Base-by-base conservation (phyloP, 2,113 vertebrate genomes). In the Oenanthe melanoleuca region DNA sequence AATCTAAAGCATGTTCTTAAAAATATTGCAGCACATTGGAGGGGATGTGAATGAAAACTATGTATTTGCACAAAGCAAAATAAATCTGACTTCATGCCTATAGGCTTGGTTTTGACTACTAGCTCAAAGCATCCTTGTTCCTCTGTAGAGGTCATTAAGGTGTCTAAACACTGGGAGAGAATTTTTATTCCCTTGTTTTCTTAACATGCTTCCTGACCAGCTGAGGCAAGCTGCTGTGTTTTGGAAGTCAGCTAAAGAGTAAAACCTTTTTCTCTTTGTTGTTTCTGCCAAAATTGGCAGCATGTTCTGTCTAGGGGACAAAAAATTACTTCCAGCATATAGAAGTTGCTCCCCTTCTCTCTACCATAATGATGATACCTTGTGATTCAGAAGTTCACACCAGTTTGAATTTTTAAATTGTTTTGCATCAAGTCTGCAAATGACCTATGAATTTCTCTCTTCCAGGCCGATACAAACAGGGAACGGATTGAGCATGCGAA, bases 381-480 rank as follows among this genome's bases (percentile, higher is more conserved):
- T 71, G 34, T 5, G 8, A 44, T 78, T 94, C 45, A 57, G 25
- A 73, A 90, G 33, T 44, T 73, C 11, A 3, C 18, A 6, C 52
- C 40, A 28, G 40, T 50, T 88, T 79, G 57, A 55, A 42, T 59
- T 69, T 70, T 85, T 31, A 16, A 56, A 12, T 38, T 53, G 17
- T 52, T 74, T 82, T 81, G 17, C 8, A 9, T 83, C 16, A 42
- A 55, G 29, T 52, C 33, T 95, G 66, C 12, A 77, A 87, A 72
- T 93, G 20, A 93, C 33, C 7, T 72, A 15, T 55, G 21, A 74
- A 55, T 91, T 74, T 96, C 16, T 96, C 59, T 96, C 72, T 97
- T 98, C 88, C 96, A 99, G 99, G 99, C 99, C 11, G 99, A 99
- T 18, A 98, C 98, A 94, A 99, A 99, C 97, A 99, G 98, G 97